These are phyloP conservation scores for Asbolus verrucosus DNA, from an alignment of 1,140 invertebrate genomes.

Conservation along the genomic window DNA sequence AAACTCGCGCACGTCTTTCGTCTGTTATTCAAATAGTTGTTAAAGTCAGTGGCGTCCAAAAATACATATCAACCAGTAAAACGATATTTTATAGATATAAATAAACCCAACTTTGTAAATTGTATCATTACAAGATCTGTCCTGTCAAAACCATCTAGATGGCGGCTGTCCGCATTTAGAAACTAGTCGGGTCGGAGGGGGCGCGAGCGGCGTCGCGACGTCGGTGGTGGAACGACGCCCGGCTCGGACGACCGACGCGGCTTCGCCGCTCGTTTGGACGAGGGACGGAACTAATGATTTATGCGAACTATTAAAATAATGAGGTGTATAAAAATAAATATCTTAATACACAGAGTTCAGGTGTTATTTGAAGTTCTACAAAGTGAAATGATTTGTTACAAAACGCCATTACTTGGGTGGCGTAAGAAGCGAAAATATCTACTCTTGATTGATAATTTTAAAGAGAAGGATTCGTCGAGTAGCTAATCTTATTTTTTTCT, in stretches of 20 bases:
- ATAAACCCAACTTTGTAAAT: conserved; percentile 54
- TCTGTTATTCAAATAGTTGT: conserved; percentile 52
- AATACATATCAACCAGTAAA: conserved; percentile 53
- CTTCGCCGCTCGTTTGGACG: background rate
- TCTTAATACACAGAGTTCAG: conserved; percentile 45
- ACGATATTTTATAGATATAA: conserved; percentile 57
- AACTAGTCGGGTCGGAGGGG: background rate
- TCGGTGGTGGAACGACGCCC: no score
- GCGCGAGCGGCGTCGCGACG: conserved; percentile 1
- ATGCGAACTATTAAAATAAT: conserved; percentile 50
- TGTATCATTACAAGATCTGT: conserved; percentile 57
- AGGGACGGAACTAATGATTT: conserved; percentile 29
- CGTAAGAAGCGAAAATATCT: background rate
- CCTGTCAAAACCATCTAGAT: conserved; percentile 53
- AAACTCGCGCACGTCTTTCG: conserved; percentile 46
- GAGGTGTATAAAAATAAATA: conserved; percentile 48
- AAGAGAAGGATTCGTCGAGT: no score
- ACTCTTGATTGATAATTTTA: no score
- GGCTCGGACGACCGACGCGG: background rate
- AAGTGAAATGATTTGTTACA: conserved; percentile 41
- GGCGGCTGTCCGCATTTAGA: conserved; percentile 27
- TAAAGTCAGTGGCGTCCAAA: conserved; percentile 53
- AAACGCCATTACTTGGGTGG: background rate
- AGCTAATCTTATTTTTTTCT: background rate
- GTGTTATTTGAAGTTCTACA: conserved; percentile 42